These are phyloP conservation scores for Patella pellucida DNA, from an alignment of 2,888 invertebrate species.

Conservation along the genomic window DNA sequence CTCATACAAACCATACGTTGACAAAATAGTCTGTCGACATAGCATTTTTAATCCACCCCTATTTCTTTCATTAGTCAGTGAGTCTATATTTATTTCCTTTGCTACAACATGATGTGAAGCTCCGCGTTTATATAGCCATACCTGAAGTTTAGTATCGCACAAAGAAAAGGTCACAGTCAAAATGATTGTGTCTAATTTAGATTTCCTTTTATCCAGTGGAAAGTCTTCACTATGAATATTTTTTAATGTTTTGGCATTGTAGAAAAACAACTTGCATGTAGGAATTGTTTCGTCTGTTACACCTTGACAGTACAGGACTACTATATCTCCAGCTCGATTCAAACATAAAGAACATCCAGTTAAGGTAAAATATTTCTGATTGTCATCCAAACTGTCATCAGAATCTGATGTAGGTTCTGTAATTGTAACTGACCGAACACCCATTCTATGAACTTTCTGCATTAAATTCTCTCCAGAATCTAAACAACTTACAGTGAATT, in stretches of 20 bases:
- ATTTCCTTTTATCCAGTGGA: too few species aligned
- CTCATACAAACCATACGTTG: not conserved
- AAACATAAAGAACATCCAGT: conserved; percentile 17
- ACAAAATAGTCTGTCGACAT: not conserved
- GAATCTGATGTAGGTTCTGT: not conserved
- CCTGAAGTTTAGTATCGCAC: not conserved
- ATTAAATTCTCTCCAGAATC: conserved; percentile 3
- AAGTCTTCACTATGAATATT: not conserved
- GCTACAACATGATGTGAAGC: not conserved
- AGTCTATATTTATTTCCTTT: too few species aligned
- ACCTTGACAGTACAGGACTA: conserved; percentile 3
- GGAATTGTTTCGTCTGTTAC: not conserved
- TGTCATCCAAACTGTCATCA: conserved; percentile 11
- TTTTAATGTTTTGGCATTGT: conserved; percentile 11
- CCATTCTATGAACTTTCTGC: conserved; percentile 3
- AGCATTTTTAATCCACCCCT: not conserved
- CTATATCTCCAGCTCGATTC: conserved; percentile 18
- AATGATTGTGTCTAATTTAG: not conserved
- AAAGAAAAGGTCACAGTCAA: not conserved
- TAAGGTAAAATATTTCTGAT: conserved; percentile 10
- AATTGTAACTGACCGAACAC: not conserved
- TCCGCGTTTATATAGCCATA: not conserved
- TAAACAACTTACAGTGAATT: conserved; percentile 20
- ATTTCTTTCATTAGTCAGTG: too few species aligned
- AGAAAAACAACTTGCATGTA: conserved; percentile 18